Evolutionary conservation across 2,888 invertebrate species (phyloP).

Genomic region (Cerceris rybyensis): DNA sequence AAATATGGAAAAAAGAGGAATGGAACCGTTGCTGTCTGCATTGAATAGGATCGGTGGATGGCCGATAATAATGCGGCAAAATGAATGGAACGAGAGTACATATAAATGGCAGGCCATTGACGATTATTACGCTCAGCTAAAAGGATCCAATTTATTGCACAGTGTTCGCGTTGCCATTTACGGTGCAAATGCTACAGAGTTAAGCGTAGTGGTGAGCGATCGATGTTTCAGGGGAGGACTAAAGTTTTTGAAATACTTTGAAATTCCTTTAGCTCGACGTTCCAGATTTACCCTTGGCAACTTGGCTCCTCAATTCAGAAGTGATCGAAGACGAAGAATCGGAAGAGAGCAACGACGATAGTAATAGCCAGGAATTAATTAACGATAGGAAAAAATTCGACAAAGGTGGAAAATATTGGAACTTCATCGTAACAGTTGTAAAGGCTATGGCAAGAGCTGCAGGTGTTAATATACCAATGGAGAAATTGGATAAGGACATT

Average conservation of each 20-base stretch:
- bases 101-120: conserved; percentile 55
- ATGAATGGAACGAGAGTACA: conserved; percentile 34
- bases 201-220: conserved; percentile 10
- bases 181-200: neutral
- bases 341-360: neutral
- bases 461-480: neutral
- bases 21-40: conserved; percentile 84
- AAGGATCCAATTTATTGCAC: conserved; percentile 29
- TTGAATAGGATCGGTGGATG: conserved; percentile 76
- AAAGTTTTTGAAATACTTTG: neutral
- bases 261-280: conserved; percentile 20
- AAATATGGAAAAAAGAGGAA: conserved; percentile 84
- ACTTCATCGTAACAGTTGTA: conserved; percentile 1
- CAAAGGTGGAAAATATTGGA: conserved; percentile 13
- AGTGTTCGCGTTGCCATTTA: conserved; percentile 2
- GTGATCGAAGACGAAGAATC: conserved; percentile 1
- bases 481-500: conserved; percentile 1
- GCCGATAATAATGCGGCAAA: conserved; percentile 51
- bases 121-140: conserved; percentile 48
- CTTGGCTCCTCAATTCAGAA: conserved; percentile 4
- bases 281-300: conserved; percentile 5
- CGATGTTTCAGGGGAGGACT: neutral
- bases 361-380: neutral
- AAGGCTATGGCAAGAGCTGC: conserved; percentile 3
- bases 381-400: neutral